Evolutionary conservation across 1,140 invertebrate genomes (phyloP).

Genomic region (Eurosta solidaginis): DNA sequence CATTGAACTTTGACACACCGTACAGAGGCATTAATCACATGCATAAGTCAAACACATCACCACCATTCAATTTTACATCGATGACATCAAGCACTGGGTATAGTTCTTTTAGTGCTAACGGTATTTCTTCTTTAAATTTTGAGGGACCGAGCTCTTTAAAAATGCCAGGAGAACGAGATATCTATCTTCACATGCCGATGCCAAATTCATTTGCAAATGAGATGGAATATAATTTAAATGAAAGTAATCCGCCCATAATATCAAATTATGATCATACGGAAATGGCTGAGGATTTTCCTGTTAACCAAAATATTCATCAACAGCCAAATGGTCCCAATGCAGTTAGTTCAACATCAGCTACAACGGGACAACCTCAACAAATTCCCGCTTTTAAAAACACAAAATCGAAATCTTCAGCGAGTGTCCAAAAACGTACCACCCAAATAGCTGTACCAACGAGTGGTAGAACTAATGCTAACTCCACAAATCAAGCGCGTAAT

Average conservation of each 20-base stretch:
- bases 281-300: slow-evolving; percentile 57
- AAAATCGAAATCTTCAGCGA: slow-evolving; percentile 33
- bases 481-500: slow-evolving; percentile 41
- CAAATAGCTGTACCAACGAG: slow-evolving; percentile 33
- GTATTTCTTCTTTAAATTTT: slow-evolving; percentile 18
- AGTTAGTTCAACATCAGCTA: slow-evolving; percentile 32
- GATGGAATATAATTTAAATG: slow-evolving; percentile 49
- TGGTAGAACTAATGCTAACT: slow-evolving; percentile 24
- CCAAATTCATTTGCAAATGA: slow-evolving; percentile 38
- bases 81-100: slow-evolving; percentile 30
- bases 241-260: slow-evolving; percentile 54
- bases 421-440: slow-evolving; percentile 35
- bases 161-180: slow-evolving; percentile 45
- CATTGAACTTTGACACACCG: slow-evolving; percentile 8
- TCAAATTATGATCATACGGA: slow-evolving; percentile 56
- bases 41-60: slow-evolving; percentile 2
- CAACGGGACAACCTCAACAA: background rate
- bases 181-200: slow-evolving; percentile 34
- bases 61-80: slow-evolving; percentile 34
- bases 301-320: slow-evolving; percentile 48
- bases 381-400: slow-evolving; percentile 19
- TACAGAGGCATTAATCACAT: background rate
- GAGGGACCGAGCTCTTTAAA: slow-evolving; percentile 46
- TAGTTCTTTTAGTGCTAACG: slow-evolving; percentile 26
- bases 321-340: slow-evolving; percentile 2